A percentile compares a stretch with the other conserved stretches of the same genome.
These are phyloP conservation scores for Callyntrura sp. DNA, from an alignment of 2,888 invertebrate species.

Conservation along the genomic window DNA sequence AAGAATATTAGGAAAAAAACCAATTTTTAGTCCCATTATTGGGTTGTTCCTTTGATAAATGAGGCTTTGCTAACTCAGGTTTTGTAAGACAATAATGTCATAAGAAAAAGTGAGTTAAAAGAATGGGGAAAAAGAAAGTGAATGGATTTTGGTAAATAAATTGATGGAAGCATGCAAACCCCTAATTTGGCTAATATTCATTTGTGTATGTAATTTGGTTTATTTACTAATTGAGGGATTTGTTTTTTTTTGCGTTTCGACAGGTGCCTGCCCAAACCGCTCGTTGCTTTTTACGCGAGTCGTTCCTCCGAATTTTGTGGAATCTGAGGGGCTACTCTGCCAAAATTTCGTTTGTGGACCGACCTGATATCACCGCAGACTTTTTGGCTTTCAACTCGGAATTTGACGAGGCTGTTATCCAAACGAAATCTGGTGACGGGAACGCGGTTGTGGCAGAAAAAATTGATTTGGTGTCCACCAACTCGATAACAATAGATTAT, in stretches of 20 bases:
- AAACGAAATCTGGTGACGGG: not conserved
- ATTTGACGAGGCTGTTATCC: conserved; percentile 66
- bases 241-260: not conserved
- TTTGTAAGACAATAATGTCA: too few relatives aligned
- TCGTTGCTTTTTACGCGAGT: conserved; percentile 65
- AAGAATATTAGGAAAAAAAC: too few relatives aligned
- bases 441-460: not conserved
- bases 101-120: too few relatives aligned
- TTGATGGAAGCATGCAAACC: too few relatives aligned
- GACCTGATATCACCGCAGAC: conserved; percentile 38
- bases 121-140: not conserved
- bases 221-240: not conserved
- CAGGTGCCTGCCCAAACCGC: conserved; percentile 69
- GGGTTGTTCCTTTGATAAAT: too few relatives aligned
- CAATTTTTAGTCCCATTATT: too few relatives aligned
- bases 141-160: not conserved
- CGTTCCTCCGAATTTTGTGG: conserved; percentile 70
- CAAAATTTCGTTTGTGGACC: conserved; percentile 48
- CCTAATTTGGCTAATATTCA: too few relatives aligned
- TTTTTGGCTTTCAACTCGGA: conserved; percentile 66
- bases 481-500: conserved; percentile 55
- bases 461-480: conserved; percentile 38
- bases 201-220: conserved; percentile 30
- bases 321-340: conserved; percentile 44
- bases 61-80: too few relatives aligned